These are phyloP conservation scores for Synanceia verrucosa DNA, from an alignment of 2,797 vertebrate genomes.

Conservation along the genomic window DNA sequence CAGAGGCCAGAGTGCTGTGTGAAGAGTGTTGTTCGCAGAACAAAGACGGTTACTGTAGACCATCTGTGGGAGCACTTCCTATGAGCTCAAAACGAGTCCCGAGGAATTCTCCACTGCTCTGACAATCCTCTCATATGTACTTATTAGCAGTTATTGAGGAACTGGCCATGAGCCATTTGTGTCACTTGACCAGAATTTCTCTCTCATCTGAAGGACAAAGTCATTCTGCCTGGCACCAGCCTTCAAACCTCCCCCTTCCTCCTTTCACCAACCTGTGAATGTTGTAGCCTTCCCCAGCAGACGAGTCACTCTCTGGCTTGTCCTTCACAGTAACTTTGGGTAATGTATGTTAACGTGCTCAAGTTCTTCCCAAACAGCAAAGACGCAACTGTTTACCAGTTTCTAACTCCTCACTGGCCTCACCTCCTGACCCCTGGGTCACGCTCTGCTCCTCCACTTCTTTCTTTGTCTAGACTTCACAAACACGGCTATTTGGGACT, in stretches of 20 bases:
- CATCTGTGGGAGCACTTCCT: conserved; percentile 56
- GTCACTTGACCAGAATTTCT: conserved; percentile 35
- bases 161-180: conserved; percentile 55
- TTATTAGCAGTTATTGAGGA: conserved; percentile 55
- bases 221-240: conserved; percentile 35
- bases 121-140: conserved; percentile 46
- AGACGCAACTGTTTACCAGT: conserved; percentile 63
- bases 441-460: conserved; percentile 19
- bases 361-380: conserved; percentile 52
- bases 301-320: conserved; percentile 47
- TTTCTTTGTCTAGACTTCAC: conserved; percentile 73
- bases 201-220: conserved; percentile 40
- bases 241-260: conserved; percentile 15
- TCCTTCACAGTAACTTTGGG: conserved; percentile 47
- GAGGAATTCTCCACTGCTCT: conserved; percentile 48
- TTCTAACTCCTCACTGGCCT: conserved; percentile 42
- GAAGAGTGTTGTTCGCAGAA: conserved; percentile 46
- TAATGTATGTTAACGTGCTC: conserved; percentile 58
- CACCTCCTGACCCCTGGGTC: conserved; percentile 65
- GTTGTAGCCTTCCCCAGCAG: conserved; percentile 37
- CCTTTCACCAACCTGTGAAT: conserved; percentile 35
- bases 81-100: conserved; percentile 32
- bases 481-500: conserved; percentile 64
- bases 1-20: conserved; percentile 26
- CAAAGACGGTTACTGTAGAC: conserved; percentile 42